These are phyloP conservation scores for Dasypogon diadema DNA, from an alignment of 2,888 invertebrate genomes.

Conservation along the genomic window DNA sequence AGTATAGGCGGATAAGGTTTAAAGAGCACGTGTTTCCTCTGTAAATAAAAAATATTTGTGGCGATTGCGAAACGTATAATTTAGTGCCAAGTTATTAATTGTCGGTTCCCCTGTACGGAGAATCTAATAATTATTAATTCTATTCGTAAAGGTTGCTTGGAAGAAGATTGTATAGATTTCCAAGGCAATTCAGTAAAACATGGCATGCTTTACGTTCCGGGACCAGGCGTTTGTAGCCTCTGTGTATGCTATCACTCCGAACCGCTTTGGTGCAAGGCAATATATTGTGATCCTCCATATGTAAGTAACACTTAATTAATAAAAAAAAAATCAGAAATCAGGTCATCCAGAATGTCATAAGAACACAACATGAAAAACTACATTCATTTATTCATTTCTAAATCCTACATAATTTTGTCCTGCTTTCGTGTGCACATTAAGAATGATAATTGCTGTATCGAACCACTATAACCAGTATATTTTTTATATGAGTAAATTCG, in stretches of 20 bases:
- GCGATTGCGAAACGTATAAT: neutral
- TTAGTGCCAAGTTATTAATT: neutral
- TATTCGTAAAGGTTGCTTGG: slow-evolving; percentile 72
- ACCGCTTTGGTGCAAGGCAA: slow-evolving; percentile 89
- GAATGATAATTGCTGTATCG: too few relatives aligned
- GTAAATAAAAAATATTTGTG: neutral
- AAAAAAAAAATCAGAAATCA: too few relatives aligned
- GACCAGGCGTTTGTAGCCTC: slow-evolving; percentile 85
- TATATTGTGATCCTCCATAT: slow-evolving; percentile 87
- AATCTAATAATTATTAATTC: slow-evolving; percentile 44
- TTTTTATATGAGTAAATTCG: too few relatives aligned
- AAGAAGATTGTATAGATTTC: slow-evolving; percentile 87
- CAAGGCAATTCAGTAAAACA: slow-evolving; percentile 83
- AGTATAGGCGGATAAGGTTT: too few relatives aligned
- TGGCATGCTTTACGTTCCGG: slow-evolving; percentile 85
- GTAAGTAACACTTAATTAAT: slow-evolving; percentile 72
- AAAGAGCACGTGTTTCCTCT: neutral
- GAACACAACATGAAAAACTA: too few relatives aligned
- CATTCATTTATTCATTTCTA: too few relatives aligned
- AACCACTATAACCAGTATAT: too few relatives aligned
- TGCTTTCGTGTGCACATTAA: too few relatives aligned
- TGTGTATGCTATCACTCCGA: slow-evolving; percentile 89
- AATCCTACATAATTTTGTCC: too few relatives aligned
- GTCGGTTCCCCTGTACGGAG: neutral
- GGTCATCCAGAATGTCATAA: too few relatives aligned